Evolutionary conservation across 2,888 invertebrate genomes (phyloP).

Genomic region (Adela reaumurella): DNA sequence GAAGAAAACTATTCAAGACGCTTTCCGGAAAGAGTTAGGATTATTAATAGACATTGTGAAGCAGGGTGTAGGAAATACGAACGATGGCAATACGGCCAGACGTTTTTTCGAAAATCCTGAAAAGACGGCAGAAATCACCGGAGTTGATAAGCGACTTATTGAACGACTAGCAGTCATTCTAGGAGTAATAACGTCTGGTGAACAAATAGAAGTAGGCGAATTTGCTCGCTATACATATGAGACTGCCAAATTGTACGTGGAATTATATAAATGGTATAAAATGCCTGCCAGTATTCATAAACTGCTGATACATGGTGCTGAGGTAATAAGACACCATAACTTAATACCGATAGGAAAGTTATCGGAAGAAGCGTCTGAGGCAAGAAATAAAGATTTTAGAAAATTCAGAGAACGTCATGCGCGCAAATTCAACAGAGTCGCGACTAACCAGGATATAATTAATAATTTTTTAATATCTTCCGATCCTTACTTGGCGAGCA

Average conservation of each 20-base stretch:
- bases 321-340: neutral
- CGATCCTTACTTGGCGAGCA: neutral
- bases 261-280: neutral
- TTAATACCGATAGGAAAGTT: neutral
- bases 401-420: conserved; percentile 1
- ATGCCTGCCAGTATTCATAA: conserved; percentile 4
- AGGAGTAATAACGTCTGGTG: neutral
- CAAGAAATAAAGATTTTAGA: conserved; percentile 2
- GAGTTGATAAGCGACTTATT: neutral
- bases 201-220: conserved; percentile 1
- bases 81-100: conserved; percentile 11
- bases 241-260: conserved; percentile 1
- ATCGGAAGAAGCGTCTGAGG: neutral
- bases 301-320: conserved; percentile 2
- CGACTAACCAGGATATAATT: neutral
- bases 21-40: conserved; percentile 9
- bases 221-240: neutral
- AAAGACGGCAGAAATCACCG: conserved; percentile 6
- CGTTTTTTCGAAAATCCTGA: conserved; percentile 8
- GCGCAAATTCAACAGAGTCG: neutral
- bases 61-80: conserved; percentile 8
- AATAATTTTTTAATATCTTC: neutral
- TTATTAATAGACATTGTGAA: conserved; percentile 7
- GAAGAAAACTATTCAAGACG: conserved; percentile 10
- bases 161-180: neutral